These are phyloP conservation scores for Calidris pygmaea DNA, from an alignment of 2,113 vertebrate species.

Conservation along the genomic window DNA sequence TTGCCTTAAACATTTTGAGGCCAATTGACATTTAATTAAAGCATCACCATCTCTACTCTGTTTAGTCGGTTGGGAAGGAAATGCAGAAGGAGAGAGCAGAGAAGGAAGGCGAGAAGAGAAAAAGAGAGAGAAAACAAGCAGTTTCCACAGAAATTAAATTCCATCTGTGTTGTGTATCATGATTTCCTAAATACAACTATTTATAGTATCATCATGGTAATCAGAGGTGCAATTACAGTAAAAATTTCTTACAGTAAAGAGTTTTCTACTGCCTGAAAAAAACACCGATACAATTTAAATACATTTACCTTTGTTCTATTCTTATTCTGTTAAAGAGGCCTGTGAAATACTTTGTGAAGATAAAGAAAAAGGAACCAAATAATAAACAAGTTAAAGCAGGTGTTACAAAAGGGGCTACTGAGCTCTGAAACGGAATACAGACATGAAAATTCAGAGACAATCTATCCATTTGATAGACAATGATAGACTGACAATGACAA, in stretches of 20 bases:
- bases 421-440: not conserved
- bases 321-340: not conserved
- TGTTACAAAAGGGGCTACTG: not conserved
- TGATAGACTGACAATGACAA: not conserved
- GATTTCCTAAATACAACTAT: not conserved
- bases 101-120: not conserved
- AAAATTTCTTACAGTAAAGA: not conserved
- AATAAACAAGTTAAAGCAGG: not conserved
- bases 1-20: not conserved
- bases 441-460: not conserved
- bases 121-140: not conserved
- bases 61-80: not conserved
- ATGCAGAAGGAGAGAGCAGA: not conserved
- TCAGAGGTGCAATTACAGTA: slow-evolving; percentile 15
- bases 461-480: not conserved
- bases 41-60: not conserved
- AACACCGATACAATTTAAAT: not conserved
- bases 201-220: not conserved
- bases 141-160: not conserved
- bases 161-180: not conserved
- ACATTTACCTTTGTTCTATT: not conserved
- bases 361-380: not conserved
- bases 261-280: not conserved
- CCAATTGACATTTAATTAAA: not conserved
- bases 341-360: not conserved